Base-by-base conservation (phyloP, 2,888 invertebrate genomes). In the Cosmopolites sordidus region DNA sequence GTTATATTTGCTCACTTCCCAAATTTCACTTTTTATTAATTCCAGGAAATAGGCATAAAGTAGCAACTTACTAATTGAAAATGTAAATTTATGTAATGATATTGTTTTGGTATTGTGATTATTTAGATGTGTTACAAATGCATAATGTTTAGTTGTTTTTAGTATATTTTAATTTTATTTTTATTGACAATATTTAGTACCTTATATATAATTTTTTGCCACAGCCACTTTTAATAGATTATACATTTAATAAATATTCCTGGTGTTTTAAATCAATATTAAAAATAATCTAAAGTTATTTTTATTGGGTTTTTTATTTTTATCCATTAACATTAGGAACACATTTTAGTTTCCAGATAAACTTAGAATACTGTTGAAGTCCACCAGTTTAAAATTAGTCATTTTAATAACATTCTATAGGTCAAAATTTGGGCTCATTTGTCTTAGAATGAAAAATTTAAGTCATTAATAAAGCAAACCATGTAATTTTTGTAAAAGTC, bases 31-130 rank as follows among this genome's bases (percentile, higher is more conserved):
- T n/a, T n/a, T n/a, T n/a, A n/a, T n/a, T n/a, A 22, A 22, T 22
- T 22, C 22, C 22, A 22, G n/a, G n/a, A n/a, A 22, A 22, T 5
- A 22, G 4, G 22, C 8, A 5, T 22, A 8, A 22, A 22, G 8
- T 5, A 22, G 3, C 4, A 22, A 8, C 8, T 3, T 22, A 22
- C 3, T 30, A 30, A 30, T 12, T 11, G 6, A 16, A 42, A 22
- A 41, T 9, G 17, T 16, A 22, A 42, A 48, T 48, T 48, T 48
- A 37, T 48, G 48, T 48, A 48, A 48, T 48, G 16, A 48, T 41
- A 22, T 15, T 47, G 29, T 37, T 33, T 33, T 11, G 30, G 29
- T 43, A 30, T 37, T 48, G 48, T 48, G 48, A 48, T 48, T 48
- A 40, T 45, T 42, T 48, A 42, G 37, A 48, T 48, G 42, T 48